Base-by-base conservation (phyloP, 2,797 vertebrate genomes). In the Sebastes aleutianus region DNA sequence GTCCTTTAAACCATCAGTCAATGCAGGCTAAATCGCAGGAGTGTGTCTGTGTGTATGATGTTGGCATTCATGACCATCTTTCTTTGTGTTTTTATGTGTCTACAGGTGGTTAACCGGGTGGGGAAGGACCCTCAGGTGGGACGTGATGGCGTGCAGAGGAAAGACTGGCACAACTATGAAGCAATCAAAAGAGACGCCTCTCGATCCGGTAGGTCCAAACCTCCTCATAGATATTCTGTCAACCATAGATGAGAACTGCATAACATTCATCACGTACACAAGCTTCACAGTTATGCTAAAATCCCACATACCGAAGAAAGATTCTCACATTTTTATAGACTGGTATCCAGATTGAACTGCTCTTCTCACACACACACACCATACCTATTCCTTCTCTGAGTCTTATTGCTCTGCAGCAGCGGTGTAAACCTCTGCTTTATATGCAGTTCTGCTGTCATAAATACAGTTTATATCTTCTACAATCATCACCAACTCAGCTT, bases 161-260 rank as follows among this genome's bases (percentile, higher is more conserved):
- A 95, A 93, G 98, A 99, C 94, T 99, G 98, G 98, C 98, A 99
- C 3, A 95, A 99, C 92, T 94, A 96, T 32, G 96, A 97, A 14
- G 91, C 95, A 2, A 98, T 99, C 89, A 94, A 79, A 80, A 96
- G 91, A 78, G 98, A 99, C 1, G 85, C 95, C 0, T 94, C 97
- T 32, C 96, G 96, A 70, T 89, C 94, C 53, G 98, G 98, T 99
- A 90, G 18, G 85, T 82, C 29, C 61, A 61, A 3, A 57, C 6
- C 8, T 18, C 27, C n/a, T 36, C 22, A 3, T 12, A 13, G n/a
- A 66, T 27, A 18, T 29, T 27, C 11, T 26, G 16, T 66, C 24
- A 29, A 24, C 43, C 6, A 3, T 5, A 58, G 27, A 70, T 22
- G n/a, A 74, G 22, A 24, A 8, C 58, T 3, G 4, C 12, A 10